Evolutionary conservation across 1,140 invertebrate species (phyloP), one percentile per base, ranked within the genome.

Genomic region (Drosophila pruinosa): DNA sequence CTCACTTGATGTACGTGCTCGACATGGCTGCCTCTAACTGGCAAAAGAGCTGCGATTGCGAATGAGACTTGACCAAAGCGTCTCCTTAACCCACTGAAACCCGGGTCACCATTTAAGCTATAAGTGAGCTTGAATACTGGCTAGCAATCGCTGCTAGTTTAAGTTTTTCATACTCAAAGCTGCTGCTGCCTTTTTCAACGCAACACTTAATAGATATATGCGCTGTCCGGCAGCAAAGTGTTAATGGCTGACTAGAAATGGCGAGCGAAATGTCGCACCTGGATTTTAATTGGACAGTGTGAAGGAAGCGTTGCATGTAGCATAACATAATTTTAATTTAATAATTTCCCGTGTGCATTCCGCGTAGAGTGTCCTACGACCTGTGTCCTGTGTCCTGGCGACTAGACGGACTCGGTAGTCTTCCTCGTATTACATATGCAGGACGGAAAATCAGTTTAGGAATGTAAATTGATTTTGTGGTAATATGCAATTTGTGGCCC

Each of bases 401-500:
- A 48, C 39, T 19, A 14, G 41, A 57, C 15, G 47, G 59, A 39
- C 36, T 39, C 14, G n/a, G n/a, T n/a, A n/a, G n/a, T n/a, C n/a
- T n/a, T n/a, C n/a, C 21, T 12, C 22, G 39, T 26, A 56, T 64
- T 64, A 64, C 62, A 71, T 71, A 65, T 71, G 62, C 68, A 65
- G 61, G 43, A 58, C 43, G 61, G 73, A 65, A 85, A 85, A 81
- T 85, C 81, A 85, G 81, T 85, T 85, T 85, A 86, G 81, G 82
- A 85, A 85, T 85, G 81, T 85, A 85, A 85, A 85, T 85, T 85
- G 81, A 86, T 85, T 85, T 88, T 85, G 81, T 70, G 81, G 82
- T 85, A 88, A 85, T 85, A 85, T 85, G 82, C 77, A 85, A 85
- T 85, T 85, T 83, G 69, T 65, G 78, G 67, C 26, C 39, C 34